These are phyloP conservation scores for Toxonevra muliebris DNA, from an alignment of 2,888 invertebrate species.

Conservation along the genomic window DNA sequence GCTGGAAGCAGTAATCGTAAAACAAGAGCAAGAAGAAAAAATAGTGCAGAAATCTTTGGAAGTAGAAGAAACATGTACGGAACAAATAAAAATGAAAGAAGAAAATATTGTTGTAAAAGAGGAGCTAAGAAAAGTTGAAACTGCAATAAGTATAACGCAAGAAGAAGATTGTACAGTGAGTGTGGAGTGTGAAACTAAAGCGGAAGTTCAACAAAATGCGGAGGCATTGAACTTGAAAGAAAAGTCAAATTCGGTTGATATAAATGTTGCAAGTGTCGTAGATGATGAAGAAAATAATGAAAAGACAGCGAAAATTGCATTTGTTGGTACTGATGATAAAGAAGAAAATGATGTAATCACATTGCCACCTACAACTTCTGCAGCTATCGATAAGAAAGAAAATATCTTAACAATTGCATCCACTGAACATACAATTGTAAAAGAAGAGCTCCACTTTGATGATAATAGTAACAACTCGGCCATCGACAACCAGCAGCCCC, in stretches of 20 bases:
- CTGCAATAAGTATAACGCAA: neutral
- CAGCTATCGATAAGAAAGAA: neutral
- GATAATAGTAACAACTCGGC: conserved; percentile 66
- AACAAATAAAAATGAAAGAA: neutral
- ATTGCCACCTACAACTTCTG: neutral
- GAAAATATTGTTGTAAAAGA: neutral
- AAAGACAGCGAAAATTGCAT: neutral
- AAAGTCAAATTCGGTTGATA: neutral
- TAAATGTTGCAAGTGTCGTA: neutral
- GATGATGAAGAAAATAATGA: neutral
- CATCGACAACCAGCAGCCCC: conserved; percentile 27
- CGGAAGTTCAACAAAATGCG: neutral
- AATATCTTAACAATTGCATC: neutral
- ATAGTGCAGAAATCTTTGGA: conserved; percentile 1
- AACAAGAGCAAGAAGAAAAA: conserved; percentile 16
- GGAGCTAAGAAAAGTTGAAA: neutral
- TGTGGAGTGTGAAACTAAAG: neutral
- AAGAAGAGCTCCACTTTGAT: conserved; percentile 62
- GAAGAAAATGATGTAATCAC: neutral
- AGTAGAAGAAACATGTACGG: neutral
- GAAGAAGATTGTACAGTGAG: neutral
- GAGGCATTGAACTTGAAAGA: neutral
- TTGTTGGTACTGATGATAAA: neutral
- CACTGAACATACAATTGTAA: neutral
- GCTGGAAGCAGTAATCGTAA: conserved; percentile 5